Percentiles rank a stretch among this genome's conserved stretches.
Conservation (phyloP, 2,888 invertebrate genomes). For the Pammene fasciana region DNA sequence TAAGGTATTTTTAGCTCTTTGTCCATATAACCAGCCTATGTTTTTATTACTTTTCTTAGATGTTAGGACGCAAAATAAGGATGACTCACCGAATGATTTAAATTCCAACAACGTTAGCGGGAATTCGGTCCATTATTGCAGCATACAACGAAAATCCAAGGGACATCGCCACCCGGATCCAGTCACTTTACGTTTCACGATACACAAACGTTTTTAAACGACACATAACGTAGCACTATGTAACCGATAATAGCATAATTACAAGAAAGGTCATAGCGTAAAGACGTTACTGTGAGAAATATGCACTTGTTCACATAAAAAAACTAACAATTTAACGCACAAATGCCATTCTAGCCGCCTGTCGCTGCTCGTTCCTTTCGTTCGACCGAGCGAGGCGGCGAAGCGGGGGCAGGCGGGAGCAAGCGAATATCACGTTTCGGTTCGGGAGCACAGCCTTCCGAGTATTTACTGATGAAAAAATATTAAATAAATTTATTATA, state of each 20-base stretch:
- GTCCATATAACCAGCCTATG: conserved; percentile 42
- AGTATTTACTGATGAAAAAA: conserved; percentile 31
- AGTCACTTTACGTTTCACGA: conserved; percentile 66
- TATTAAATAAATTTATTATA: conserved; percentile 1
- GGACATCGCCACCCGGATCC: conserved; percentile 67
- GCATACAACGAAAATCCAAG: conserved; percentile 68
- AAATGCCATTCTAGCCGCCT: conserved; percentile 70
- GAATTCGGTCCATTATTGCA: conserved; percentile 76
- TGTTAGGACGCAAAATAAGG: conserved; percentile 63
- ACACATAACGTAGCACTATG: conserved; percentile 62
- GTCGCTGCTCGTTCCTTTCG: conserved; percentile 54
- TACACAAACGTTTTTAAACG: conserved; percentile 63
- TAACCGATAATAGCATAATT: conserved; percentile 55
- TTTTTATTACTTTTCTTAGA: conserved; percentile 42
- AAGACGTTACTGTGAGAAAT: conserved; percentile 65
- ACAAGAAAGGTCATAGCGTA: conserved; percentile 57
- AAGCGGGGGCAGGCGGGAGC: conserved; percentile 49
- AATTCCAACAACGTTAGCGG: conserved; percentile 79
- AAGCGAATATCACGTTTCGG: conserved; percentile 52
- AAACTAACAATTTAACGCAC: conserved; percentile 74
- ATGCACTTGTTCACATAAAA: conserved; percentile 76
- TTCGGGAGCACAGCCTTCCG: conserved; percentile 37
- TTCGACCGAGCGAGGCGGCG: conserved; percentile 56
- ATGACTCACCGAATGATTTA: conserved; percentile 82
- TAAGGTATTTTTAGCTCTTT: conserved; percentile 53